Conservation (phyloP, 2,888 invertebrate species). For the Drosophila picticornis region DNA sequence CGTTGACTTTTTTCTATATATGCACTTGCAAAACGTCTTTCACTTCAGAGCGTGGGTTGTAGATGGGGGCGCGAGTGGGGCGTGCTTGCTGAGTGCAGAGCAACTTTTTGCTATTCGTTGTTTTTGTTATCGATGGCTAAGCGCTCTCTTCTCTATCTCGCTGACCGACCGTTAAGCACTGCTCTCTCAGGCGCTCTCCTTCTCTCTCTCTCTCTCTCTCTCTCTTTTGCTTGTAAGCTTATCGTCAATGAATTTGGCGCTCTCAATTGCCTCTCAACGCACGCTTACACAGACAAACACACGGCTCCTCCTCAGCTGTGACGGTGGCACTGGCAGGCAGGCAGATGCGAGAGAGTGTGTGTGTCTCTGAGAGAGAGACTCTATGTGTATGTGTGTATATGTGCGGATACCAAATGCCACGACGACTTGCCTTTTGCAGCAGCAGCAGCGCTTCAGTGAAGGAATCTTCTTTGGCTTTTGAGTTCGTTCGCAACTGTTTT, state of each 20-base stretch:
- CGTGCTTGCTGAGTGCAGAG: slow-evolving; percentile 61
- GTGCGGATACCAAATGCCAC: slow-evolving; percentile 74
- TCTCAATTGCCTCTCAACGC: slow-evolving; percentile 46
- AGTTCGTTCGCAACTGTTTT: slow-evolving; percentile 51
- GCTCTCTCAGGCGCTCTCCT: slow-evolving; percentile 5
- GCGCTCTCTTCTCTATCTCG: slow-evolving; percentile 31
- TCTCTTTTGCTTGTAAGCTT: slow-evolving; percentile 35
- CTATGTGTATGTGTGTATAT: slow-evolving; percentile 35
- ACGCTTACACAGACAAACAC: slow-evolving; percentile 44
- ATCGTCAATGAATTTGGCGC: slow-evolving; percentile 74
- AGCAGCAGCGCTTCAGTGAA: slow-evolving; percentile 34
- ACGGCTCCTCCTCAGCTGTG: slow-evolving; percentile 22
- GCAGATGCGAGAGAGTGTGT: slow-evolving; percentile 1
- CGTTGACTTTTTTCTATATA: slow-evolving; percentile 35
- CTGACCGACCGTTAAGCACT: slow-evolving; percentile 19
- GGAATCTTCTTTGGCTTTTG: slow-evolving; percentile 70
- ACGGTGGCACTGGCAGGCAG: slow-evolving; percentile 43
- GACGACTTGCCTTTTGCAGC: slow-evolving; percentile 66
- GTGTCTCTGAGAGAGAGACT: slow-evolving; percentile 26
- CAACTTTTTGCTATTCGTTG: slow-evolving; percentile 68
- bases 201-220: slow-evolving; percentile 21
- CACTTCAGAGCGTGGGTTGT: slow-evolving; percentile 35
- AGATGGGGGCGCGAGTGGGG: slow-evolving; percentile 28
- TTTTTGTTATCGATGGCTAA: slow-evolving; percentile 72
- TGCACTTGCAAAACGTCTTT: slow-evolving; percentile 69